These are phyloP conservation scores for Bubo blakistoni DNA, from an alignment of 2,113 vertebrate species.

Conservation along the genomic window DNA sequence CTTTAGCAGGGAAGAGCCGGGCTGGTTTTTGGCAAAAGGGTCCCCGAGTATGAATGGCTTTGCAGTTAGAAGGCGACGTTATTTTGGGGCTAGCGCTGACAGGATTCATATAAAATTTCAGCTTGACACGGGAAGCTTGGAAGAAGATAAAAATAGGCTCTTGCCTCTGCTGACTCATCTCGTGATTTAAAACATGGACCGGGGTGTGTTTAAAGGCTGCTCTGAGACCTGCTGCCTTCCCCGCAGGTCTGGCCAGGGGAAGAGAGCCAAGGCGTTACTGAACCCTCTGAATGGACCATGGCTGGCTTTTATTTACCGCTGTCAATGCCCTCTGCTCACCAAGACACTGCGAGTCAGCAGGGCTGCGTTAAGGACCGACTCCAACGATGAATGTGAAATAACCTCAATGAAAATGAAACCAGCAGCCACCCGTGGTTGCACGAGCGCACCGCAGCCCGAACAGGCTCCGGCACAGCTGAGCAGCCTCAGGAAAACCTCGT, in stretches of 20 bases:
- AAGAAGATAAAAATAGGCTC: background rate
- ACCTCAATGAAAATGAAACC: background rate
- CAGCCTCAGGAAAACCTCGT: background rate
- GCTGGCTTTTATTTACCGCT: rapidly evolving
- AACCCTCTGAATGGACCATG: background rate
- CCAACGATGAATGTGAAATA: rapidly evolving
- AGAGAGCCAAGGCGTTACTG: background rate
- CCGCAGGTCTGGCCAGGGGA: background rate
- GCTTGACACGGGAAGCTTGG: background rate
- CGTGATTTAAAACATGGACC: background rate
- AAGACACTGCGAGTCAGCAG: rapidly evolving
- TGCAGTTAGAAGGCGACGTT: rapidly evolving
- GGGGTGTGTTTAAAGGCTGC: background rate
- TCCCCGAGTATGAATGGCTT: background rate
- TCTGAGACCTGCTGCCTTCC: background rate
- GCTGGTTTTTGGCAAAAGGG: background rate
- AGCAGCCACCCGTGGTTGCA: background rate
- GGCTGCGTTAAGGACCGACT: rapidly evolving
- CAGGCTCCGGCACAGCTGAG: background rate
- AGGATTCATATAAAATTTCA: background rate
- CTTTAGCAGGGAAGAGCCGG: background rate
- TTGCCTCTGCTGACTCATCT: background rate
- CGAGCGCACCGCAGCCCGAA: rapidly evolving
- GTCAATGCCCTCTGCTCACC: background rate
- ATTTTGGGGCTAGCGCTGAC: background rate